Conservation (phyloP, 2,113 vertebrate species). For the Malaclemys terrapin region DNA sequence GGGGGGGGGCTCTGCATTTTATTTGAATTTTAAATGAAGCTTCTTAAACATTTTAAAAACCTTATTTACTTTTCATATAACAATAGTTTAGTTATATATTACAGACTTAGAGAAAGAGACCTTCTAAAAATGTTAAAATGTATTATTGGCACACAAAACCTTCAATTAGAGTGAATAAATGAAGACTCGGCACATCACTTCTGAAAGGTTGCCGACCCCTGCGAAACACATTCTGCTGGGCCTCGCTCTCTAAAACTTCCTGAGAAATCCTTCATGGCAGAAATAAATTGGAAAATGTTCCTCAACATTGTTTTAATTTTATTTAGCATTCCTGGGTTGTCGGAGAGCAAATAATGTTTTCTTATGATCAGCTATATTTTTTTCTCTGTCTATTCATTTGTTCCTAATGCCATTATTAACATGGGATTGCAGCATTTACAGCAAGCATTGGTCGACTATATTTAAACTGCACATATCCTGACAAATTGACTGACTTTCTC, state of each 20-base stretch:
- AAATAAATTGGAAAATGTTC: neutral
- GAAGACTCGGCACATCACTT: too few species aligned
- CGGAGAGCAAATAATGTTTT: neutral
- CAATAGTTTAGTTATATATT: too few species aligned
- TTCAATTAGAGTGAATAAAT: too few species aligned
- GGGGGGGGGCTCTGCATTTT: too few species aligned
- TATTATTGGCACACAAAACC: too few species aligned
- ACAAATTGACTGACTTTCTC: neutral
- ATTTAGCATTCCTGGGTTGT: neutral
- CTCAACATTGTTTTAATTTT: neutral
- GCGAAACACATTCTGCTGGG: neutral
- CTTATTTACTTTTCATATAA: too few species aligned
- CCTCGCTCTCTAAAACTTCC: neutral
- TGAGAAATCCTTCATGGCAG: neutral
- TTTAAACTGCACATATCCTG: rapidly evolving
- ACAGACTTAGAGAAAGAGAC: too few species aligned
- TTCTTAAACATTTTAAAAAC: too few species aligned
- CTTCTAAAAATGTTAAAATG: too few species aligned
- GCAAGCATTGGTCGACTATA: neutral
- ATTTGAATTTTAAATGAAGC: too few species aligned
- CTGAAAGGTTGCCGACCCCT: too few species aligned
- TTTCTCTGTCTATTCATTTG: neutral
- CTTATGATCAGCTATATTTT: neutral
- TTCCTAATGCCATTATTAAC: neutral
- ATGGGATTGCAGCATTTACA: neutral